Evolutionary conservation across 2,113 vertebrate species (phyloP).

Genomic region (Clupea harengus): DNA sequence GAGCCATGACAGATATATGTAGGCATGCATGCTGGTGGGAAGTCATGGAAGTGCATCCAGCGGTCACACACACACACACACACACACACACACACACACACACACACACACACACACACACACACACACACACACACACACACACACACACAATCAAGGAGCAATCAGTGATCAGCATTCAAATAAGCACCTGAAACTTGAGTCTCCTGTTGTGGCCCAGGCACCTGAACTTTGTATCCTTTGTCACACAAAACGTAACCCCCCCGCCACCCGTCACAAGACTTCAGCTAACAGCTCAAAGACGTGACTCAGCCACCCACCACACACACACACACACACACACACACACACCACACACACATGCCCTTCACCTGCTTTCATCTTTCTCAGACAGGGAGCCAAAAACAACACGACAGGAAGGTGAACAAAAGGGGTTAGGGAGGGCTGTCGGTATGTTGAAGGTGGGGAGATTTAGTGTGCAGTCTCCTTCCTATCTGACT

Average conservation of each 20-base stretch:
- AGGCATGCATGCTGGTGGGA: background rate
- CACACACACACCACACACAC: conserved; percentile 21
- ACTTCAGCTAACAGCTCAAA: background rate
- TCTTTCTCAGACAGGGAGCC: conserved; percentile 31
- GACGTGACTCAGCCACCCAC: background rate
- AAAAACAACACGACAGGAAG: conserved; percentile 39
- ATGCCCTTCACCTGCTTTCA: conserved; percentile 21
- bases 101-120: background rate
- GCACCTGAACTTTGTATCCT: conserved; percentile 3
- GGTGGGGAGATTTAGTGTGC: conserved; percentile 29
- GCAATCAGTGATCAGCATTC: background rate
- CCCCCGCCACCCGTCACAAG: background rate
- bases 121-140: conserved; percentile 11
- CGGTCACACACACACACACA: background rate
- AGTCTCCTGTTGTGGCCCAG: background rate
- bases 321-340: background rate
- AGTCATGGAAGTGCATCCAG: background rate
- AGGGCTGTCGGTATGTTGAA: background rate
- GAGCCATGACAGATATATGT: background rate
- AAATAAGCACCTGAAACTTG: background rate
- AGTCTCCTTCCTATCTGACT: background rate
- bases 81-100: background rate
- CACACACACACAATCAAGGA: background rate
- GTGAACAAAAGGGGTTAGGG: conserved; percentile 31
- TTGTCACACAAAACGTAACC: background rate